Base-by-base conservation (phyloP, 37 sponge, comb jelly and placozoan species). In the Diacarnus erythraeanus region DNA sequence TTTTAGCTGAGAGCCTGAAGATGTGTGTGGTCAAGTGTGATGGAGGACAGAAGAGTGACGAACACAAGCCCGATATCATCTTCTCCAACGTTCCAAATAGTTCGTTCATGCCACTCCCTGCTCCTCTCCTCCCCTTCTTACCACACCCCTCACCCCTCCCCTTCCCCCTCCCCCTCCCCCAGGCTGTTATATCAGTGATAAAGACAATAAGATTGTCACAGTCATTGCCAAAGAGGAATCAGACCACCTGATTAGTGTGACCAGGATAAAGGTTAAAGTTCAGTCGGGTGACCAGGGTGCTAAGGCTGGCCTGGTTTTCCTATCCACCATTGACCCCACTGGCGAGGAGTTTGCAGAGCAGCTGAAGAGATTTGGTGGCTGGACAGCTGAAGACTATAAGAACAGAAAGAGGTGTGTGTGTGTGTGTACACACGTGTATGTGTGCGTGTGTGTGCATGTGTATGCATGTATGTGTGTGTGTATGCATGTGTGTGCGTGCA, bases 181-280 rank as follows among this genome's bases (percentile, higher is more conserved):
- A 51, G n/a, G 61, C 57, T 20, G 75, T 0, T 91, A 86, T 64
- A 65, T 86, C 37, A 91, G 83, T 70, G 83, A 33, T 0, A 51
- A 72, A 25, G 84, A 80, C 12, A 83, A 83, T 61, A 79, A 75
- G 39, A 67, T 82, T 5, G 83, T 91, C 23, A 86, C 77, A 15
- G 27, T 86, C 27, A 29, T 83, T 20, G 38, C 86, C 25, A 31
- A 69, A 43, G 76, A 86, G 56, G 64, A 82, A 37, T 54, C 77
- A 26, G 57, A 25, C 26, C 57, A 26, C 44, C 12, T 82, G 4
- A 38, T 88, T 34, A 39, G 21, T 42, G 26, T 71, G n/a, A 42
- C 71, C 38, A 88, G 40, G 72, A 23, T 81, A 2, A 44, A 61
- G 40, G 42, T 88, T 27, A 76, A 88, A 47, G 90, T 89, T 1